Percentiles rank a stretch among this genome's conserved stretches.
Conservation (phyloP, 2,888 invertebrate genomes). For the Perizoma flavofasciatum region DNA sequence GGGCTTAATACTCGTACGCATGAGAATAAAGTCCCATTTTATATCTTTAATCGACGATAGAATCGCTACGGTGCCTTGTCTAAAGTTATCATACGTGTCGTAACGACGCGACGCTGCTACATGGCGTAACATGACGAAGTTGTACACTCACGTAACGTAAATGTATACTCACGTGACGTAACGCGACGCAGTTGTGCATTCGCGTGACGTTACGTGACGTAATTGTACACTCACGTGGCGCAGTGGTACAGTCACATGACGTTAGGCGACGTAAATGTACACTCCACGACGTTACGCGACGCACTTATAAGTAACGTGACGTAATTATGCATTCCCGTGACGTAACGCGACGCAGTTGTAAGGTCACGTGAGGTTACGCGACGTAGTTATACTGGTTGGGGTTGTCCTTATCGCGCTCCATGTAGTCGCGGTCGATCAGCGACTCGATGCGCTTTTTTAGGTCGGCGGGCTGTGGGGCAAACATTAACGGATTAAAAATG, state of each 20-base stretch:
- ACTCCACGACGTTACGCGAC: too few species aligned
- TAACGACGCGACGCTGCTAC: too few species aligned
- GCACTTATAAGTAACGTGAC: too few species aligned
- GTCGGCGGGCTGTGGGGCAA: slow-evolving; percentile 92
- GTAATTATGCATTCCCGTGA: neutral
- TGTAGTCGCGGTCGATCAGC: slow-evolving; percentile 99
- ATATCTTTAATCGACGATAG: too few species aligned
- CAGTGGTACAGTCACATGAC: too few species aligned
- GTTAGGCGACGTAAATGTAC: too few species aligned
- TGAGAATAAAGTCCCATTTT: too few species aligned
- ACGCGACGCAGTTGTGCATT: neutral
- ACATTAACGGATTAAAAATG: neutral
- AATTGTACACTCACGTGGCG: neutral
- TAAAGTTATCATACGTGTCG: too few species aligned
- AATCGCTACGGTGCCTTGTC: too few species aligned
- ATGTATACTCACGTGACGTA: slow-evolving; percentile 4
- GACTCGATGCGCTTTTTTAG: slow-evolving; percentile 99
- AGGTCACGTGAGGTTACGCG: slow-evolving; percentile 86
- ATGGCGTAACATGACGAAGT: too few species aligned
- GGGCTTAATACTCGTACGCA: neutral
- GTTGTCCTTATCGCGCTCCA: slow-evolving; percentile 99
- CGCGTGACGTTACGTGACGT: slow-evolving; percentile 4
- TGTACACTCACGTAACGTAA: too few species aligned
- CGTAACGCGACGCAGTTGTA: slow-evolving; percentile 2
- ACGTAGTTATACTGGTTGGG: slow-evolving; percentile 99